Base-by-base conservation (phyloP, 2,888 invertebrate species). In the Phyto melanocephala region DNA sequence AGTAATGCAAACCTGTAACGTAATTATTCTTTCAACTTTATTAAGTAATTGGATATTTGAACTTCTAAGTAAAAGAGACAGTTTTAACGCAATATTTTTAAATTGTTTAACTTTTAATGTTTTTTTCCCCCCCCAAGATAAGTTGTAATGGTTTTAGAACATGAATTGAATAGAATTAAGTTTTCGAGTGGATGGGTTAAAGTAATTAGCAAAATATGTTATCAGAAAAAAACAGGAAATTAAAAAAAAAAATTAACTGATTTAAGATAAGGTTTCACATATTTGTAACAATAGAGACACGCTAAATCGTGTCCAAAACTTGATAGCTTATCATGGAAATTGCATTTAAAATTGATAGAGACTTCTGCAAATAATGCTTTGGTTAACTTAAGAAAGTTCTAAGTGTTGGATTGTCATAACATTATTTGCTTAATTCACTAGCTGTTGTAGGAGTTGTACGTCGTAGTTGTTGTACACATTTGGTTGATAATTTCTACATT, bases 31-130 rank as follows among this genome's bases (percentile, higher is more conserved):
- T 28, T 33, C 2, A n/a, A n/a, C 15, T 37, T 72, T 56, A 54
- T 63, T 65, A 56, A 37, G 13, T 22, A 50, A 37, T 60, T 35
- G n/a, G 47, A 13, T 56, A 62, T 52, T 42, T 70, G 37, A 77
- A 70, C 35, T 47, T 62, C 70, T 54, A 77, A 77, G 17, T 77
- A 62, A 11, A 62, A 45, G n/a, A 70, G 62, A 62, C 62, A 70
- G 35, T 52, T 62, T 62, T 70, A 77, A 77, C 70, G 62, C 62
- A 54, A 75, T 24, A 54, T 62, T 11, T 28, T 5, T 28, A 28
- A n/a, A n/a, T n/a, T n/a, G n/a, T n/a, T n/a, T n/a, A n/a, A n/a
- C n/a, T 28, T 28, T 15, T 62, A 10, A 62, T 42, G 52, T 35
- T 62, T 28, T 6, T 8, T 60, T 62, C 28, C 11, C 45, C 24